These are phyloP conservation scores for Poecile atricapillus DNA, from an alignment of 2,113 vertebrate genomes.

Conservation along the genomic window DNA sequence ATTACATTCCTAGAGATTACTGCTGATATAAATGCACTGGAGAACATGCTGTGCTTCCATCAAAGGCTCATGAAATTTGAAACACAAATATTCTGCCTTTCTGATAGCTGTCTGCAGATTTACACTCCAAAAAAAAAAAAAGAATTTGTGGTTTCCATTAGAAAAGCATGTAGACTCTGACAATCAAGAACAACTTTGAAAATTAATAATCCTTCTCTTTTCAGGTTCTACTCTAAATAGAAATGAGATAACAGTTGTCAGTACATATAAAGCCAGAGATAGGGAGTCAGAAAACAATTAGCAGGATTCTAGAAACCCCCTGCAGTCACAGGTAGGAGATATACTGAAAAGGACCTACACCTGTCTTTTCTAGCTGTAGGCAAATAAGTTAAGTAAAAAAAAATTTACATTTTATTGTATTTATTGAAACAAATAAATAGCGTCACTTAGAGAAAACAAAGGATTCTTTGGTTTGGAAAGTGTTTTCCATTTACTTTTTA, in stretches of 20 bases:
- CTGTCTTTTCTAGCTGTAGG: background rate
- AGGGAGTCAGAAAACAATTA: background rate
- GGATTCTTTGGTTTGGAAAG: background rate
- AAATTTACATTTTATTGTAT: background rate
- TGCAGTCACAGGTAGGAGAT: background rate
- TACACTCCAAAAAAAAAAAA: background rate
- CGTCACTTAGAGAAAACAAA: background rate
- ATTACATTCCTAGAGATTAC: background rate
- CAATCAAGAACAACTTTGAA: background rate
- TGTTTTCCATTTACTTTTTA: background rate
- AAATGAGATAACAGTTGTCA: background rate
- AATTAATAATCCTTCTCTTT: background rate
- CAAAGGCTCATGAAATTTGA: background rate
- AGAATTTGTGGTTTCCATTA: background rate
- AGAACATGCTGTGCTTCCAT: background rate
- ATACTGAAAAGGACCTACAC: background rate
- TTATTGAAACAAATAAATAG: background rate
- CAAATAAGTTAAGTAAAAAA: background rate
- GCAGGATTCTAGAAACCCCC: background rate
- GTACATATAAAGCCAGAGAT: background rate
- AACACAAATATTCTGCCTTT: background rate
- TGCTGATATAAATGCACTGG: background rate
- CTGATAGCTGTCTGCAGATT: background rate
- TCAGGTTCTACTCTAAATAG: background rate
- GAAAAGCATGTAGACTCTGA: background rate